Conservation (phyloP, 2,797 vertebrate genomes). For the Spheniscus humboldti region DNA sequence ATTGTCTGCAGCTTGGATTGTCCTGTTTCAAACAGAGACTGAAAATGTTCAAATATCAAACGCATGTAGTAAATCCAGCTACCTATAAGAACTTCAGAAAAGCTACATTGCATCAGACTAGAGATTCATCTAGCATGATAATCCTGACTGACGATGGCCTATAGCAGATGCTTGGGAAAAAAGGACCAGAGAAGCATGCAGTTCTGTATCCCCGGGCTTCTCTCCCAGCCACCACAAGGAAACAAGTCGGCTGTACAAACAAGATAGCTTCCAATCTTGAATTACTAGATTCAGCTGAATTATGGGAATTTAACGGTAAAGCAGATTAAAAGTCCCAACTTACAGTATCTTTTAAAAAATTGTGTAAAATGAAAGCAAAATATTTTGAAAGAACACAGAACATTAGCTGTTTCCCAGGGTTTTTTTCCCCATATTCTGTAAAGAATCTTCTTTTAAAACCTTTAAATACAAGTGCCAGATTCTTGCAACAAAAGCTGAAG, state of each 20-base stretch:
- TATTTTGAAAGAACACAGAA: not conserved
- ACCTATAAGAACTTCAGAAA: too few relatives aligned
- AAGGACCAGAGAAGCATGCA: rapidly evolving
- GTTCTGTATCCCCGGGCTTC: rapidly evolving
- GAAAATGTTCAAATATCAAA: not conserved
- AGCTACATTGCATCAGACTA: not conserved
- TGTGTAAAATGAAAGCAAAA: not conserved
- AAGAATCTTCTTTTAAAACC: not conserved
- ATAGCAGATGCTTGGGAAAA: not conserved
- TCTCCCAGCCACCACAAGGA: not conserved
- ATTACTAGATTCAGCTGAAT: not conserved
- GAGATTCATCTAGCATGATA: rapidly evolving
- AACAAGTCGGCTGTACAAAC: not conserved
- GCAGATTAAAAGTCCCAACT: not conserved
- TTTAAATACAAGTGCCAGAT: not conserved
- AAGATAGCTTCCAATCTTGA: not conserved
- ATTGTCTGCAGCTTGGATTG: not conserved
- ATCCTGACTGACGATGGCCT: rapidly evolving
- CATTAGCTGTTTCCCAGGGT: not conserved
- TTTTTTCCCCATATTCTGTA: not conserved
- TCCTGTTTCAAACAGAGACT: not conserved
- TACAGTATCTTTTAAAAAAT: not conserved
- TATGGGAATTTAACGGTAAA: not conserved
- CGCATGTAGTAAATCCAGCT: rapidly evolving
- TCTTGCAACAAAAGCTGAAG: not conserved